A percentile compares a stretch with the other conserved stretches of the same genome.
Evolutionary conservation across 64 coral and sea anemone species (phyloP).

Genomic region (Actinia tenebrosa): DNA sequence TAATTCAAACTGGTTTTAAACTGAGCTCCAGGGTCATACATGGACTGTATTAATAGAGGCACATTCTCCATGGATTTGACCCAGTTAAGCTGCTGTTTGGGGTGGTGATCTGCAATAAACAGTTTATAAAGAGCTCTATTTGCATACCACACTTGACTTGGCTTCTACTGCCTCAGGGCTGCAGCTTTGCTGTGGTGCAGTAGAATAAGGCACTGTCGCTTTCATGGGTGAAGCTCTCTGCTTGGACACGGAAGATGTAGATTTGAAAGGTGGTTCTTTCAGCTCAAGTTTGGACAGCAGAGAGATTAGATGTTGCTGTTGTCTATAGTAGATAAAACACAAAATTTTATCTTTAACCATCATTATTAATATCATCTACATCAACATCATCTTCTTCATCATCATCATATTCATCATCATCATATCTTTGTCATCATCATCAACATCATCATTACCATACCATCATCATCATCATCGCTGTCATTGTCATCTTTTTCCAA

Average conservation of each 20-base stretch:
- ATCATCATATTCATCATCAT: too few relatives aligned
- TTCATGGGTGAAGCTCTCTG: slow-evolving; percentile 47
- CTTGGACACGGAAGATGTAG: background rate
- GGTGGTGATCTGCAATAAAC: too few relatives aligned
- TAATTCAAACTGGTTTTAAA: too few relatives aligned
- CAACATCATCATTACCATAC: too few relatives aligned
- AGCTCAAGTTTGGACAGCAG: slow-evolving; percentile 69
- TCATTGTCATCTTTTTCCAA: too few relatives aligned
- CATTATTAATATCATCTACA: background rate
- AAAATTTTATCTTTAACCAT: background rate
- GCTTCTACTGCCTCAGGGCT: slow-evolving; percentile 1
- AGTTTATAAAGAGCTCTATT: too few relatives aligned
- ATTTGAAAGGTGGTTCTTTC: slow-evolving; percentile 58
- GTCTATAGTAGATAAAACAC: slow-evolving; percentile 36
- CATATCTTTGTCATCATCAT: background rate
- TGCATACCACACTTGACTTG: slow-evolving; percentile 3
- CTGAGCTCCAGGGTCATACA: too few relatives aligned
- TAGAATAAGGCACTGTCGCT: slow-evolving; percentile 34
- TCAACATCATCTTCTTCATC: too few relatives aligned
- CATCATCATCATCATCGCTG: too few relatives aligned
- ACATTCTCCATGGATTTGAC: too few relatives aligned
- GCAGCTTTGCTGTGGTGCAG: slow-evolving; percentile 17
- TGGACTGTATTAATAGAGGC: too few relatives aligned
- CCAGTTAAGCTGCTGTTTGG: too few relatives aligned
- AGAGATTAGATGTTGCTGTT: slow-evolving; percentile 75